Conservation (phyloP, 2,113 vertebrate species). For the Scalopus aquaticus region DNA sequence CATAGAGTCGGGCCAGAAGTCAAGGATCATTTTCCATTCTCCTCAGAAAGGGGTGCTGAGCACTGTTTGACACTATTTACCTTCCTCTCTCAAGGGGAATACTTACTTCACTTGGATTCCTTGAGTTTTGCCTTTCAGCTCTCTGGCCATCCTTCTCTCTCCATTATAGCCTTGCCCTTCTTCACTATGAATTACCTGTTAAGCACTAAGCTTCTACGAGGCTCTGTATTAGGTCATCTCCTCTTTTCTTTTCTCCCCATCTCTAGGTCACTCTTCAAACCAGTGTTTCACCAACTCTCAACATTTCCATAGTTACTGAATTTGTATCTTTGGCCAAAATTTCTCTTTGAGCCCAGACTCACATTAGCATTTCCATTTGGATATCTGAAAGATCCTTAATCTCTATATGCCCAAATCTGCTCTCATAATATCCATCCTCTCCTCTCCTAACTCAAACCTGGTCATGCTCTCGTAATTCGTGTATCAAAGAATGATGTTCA, state of each 20-base stretch:
- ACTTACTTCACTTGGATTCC: neutral
- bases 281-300: neutral
- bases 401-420: neutral
- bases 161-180: neutral
- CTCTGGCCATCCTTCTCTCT: neutral
- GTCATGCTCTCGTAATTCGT: neutral
- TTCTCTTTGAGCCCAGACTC: neutral
- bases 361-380: neutral
- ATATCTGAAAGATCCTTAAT: neutral
- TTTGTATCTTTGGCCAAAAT: neutral
- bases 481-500: neutral
- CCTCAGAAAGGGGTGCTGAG: neutral
- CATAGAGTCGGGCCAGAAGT: neutral
- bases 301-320: neutral
- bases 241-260: conserved; percentile 14
- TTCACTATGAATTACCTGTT: neutral
- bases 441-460: neutral
- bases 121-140: neutral
- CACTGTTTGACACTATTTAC: neutral
- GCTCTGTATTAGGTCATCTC: neutral
- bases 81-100: neutral
- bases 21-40: neutral
- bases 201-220: neutral
- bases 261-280: neutral
- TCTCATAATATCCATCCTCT: neutral